Conservation (phyloP, 2,113 vertebrate genomes). For the Candoia aspera region DNA sequence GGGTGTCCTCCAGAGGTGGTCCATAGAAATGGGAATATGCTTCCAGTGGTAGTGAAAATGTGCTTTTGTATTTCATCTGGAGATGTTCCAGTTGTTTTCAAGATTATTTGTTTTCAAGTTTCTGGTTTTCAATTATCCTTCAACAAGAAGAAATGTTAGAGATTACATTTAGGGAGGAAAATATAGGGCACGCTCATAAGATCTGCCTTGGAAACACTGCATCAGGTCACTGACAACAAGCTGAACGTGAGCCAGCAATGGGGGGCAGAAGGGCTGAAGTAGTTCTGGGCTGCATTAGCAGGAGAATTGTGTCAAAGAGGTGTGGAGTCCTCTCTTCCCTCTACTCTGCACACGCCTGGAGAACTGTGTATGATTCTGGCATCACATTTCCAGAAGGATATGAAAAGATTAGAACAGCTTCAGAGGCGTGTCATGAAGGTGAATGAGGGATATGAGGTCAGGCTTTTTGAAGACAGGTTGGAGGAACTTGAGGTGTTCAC, state of each 20-base stretch:
- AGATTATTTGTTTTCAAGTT: not conserved
- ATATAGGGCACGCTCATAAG: not conserved
- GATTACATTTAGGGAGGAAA: not conserved
- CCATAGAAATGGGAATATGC: conserved; percentile 36
- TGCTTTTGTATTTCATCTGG: conserved; percentile 25
- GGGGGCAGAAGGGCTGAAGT: not conserved
- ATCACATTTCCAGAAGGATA: not conserved
- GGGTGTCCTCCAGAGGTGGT: conserved; percentile 56
- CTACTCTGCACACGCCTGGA: not conserved
- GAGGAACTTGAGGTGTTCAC: not conserved
- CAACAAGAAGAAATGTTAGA: not conserved
- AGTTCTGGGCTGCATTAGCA: not conserved
- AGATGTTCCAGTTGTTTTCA: conserved; percentile 13
- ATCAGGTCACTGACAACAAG: not conserved
- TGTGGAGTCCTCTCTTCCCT: not conserved
- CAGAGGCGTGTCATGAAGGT: not conserved
- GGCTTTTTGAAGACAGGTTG: not conserved
- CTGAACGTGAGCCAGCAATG: not conserved
- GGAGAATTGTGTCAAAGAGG: not conserved
- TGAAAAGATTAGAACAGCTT: not conserved
- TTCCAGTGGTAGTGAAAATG: conserved; percentile 42
- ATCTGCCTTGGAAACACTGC: not conserved
- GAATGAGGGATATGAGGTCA: not conserved
- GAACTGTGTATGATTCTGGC: not conserved
- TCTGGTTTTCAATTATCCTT: not conserved